Percentiles rank a stretch among this genome's conserved stretches.
phyloP scores from a whole-genome alignment of 2,797 vertebrate species.

The Euphonia xanthogaster region DNA sequence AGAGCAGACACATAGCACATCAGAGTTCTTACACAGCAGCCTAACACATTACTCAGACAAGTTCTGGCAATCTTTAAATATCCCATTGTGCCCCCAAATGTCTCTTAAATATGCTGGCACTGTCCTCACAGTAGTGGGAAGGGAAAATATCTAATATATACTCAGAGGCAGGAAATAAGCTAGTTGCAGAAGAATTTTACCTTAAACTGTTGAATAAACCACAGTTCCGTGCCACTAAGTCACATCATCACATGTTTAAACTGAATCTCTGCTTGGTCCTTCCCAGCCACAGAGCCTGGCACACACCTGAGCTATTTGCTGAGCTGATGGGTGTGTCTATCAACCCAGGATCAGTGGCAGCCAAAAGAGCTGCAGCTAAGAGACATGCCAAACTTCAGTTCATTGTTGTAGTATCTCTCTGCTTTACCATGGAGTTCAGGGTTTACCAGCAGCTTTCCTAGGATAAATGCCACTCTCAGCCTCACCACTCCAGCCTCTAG shows the following conservation, averaged over 20 bases:
- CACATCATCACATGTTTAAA: neutral
- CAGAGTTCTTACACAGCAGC: neutral
- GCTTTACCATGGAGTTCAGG: neutral
- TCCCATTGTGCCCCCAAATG: neutral
- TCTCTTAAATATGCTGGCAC: constrained; percentile 21
- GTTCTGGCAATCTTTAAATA: constrained; percentile 29
- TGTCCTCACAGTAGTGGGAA: constrained; percentile 18
- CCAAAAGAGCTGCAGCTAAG: neutral
- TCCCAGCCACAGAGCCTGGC: neutral
- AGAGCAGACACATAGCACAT: neutral
- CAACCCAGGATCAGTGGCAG: neutral
- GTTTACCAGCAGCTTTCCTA: neutral
- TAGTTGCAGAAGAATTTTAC: constrained; percentile 51
- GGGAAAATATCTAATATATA: constrained; percentile 32
- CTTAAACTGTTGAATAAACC: constrained; percentile 17
- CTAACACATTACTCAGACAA: neutral
- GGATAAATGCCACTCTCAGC: neutral
- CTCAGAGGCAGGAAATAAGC: constrained; percentile 20
- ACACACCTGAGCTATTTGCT: neutral
- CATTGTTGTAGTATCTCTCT: neutral
- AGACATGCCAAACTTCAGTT: neutral
- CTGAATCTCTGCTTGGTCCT: neutral
- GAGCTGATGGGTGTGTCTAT: neutral
- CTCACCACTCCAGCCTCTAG: neutral
- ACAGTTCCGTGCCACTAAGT: constrained; percentile 8